Percentiles rank a stretch among this genome's conserved stretches.
Conservation (phyloP, 2,888 invertebrate genomes). For the Drosophila antonietae region DNA sequence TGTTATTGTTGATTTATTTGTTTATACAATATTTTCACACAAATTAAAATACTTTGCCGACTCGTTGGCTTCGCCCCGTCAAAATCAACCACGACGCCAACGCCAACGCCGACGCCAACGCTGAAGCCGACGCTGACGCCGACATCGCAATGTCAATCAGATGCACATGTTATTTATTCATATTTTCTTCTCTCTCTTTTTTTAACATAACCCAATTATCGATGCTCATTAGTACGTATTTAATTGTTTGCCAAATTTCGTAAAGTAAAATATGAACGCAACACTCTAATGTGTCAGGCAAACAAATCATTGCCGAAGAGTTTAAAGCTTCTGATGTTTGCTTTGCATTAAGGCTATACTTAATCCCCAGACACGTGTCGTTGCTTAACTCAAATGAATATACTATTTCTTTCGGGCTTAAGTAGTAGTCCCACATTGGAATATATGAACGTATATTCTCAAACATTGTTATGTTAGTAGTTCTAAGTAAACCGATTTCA, state of each 20-base stretch:
- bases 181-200: slow-evolving; percentile 10
- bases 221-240: slow-evolving; percentile 78
- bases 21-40: slow-evolving; percentile 79
- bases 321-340: slow-evolving; percentile 32
- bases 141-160: slow-evolving; percentile 25
- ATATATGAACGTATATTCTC: neutral
- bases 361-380: slow-evolving; percentile 37
- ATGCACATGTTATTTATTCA: slow-evolving; percentile 21
- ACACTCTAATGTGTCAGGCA: slow-evolving; percentile 61
- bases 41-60: slow-evolving; percentile 76
- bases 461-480: neutral
- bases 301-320: slow-evolving; percentile 52
- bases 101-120: slow-evolving; percentile 21
- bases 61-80: slow-evolving; percentile 55
- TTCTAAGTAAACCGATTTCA: neutral
- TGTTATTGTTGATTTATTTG: slow-evolving; percentile 76
- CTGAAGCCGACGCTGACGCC: slow-evolving; percentile 3
- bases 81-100: slow-evolving; percentile 43
- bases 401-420: neutral
- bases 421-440: neutral
- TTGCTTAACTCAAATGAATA: neutral
- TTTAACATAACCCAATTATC: slow-evolving; percentile 78
- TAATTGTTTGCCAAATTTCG: slow-evolving; percentile 72
- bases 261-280: slow-evolving; percentile 37
- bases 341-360: slow-evolving; percentile 33